These are phyloP conservation scores for Drosophila longiperda DNA, from an alignment of 2,888 invertebrate species.

Conservation along the genomic window DNA sequence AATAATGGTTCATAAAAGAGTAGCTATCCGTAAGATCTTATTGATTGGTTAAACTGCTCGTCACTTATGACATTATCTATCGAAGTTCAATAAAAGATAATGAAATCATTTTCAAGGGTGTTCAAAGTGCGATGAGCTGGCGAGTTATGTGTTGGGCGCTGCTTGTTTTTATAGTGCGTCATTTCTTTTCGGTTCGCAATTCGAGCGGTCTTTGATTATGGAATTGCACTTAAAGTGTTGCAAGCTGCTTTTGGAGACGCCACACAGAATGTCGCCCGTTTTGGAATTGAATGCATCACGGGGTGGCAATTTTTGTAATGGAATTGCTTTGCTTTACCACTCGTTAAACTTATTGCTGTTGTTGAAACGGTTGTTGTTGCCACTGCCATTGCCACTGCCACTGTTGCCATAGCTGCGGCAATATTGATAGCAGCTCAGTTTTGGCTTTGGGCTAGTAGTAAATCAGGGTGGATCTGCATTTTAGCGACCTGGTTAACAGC, in stretches of 20 bases:
- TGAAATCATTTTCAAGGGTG: constrained; percentile 5
- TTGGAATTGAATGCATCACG: constrained; percentile 14
- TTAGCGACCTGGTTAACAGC: constrained; percentile 34
- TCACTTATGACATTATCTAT: too few relatives aligned
- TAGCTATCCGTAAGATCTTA: neutral
- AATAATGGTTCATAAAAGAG: neutral
- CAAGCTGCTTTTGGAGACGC: constrained; percentile 38
- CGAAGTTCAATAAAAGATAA: neutral
- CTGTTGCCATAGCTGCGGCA: constrained; percentile 7
- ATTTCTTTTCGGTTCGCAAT: constrained; percentile 54
- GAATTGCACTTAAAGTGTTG: constrained; percentile 77
- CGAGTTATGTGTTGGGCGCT: constrained; percentile 1
- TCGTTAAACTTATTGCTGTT: constrained; percentile 51
- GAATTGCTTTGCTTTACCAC: constrained; percentile 61
- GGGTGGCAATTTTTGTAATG: constrained; percentile 75
- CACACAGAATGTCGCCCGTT: constrained; percentile 20
- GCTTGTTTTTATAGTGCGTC: constrained; percentile 65
- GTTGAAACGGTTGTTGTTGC: neutral
- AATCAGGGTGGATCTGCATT: constrained; percentile 13
- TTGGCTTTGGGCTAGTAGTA: constrained; percentile 35
- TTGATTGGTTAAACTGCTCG: neutral
- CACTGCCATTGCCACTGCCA: constrained; percentile 5
- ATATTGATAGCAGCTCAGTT: constrained; percentile 59
- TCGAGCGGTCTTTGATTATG: constrained; percentile 71
- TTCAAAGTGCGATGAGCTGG: constrained; percentile 1